Base-by-base conservation (phyloP, 1,140 invertebrate species). In the Ceratina japonica region DNA sequence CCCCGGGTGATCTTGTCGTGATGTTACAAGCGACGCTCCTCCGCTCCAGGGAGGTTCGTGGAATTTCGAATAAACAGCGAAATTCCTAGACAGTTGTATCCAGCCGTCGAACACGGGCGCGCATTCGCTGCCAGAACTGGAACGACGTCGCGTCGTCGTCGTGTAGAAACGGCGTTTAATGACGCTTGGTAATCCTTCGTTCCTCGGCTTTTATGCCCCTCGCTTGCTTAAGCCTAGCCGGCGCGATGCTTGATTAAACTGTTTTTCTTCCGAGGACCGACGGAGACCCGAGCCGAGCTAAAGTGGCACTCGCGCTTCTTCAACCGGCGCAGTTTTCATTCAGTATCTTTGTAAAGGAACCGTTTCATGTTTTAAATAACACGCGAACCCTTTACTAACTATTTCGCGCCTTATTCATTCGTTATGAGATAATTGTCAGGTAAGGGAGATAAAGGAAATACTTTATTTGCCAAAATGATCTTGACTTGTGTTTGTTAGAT, bases 101-200 rank as follows among this genome's bases (percentile, higher is more conserved):
- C 16, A 49, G 5, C 20, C 37, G 37, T 37, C 31, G 31, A 31
- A 31, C 27, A 31, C 27, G 27, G 1, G 4, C 27, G 27, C 4
- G 4, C 27, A 31, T 65, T 65, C 22, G 44, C 13, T 44, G 3
- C n/a, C 13, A 49, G 64, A 22, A 49, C 13, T 31, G 16, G 64
- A 49, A 16, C n/a, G 37, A n/a, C 37, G 37, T 20, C 37, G 15
- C n/a, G 37, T 37, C 37, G 37, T 20, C 37, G 37, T 65, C 37
- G n/a, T 10, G 64, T 65, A 22, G 64, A 65, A 65, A 49, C 64
- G 20, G 31, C 44, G 64, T 27, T 65, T 65, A 65, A 65, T 65
- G 63, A 65, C 13, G 16, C 64, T 65, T 49, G 15, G 7, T 65
- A 37, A 20, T 10, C 15, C 64, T 49, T 49, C 37, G 20, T 65